Percentiles rank a stretch among this genome's conserved stretches.
Evolutionary conservation across 2,113 vertebrate genomes (phyloP).

Genomic region (Tympanuchus pallidicinctus): DNA sequence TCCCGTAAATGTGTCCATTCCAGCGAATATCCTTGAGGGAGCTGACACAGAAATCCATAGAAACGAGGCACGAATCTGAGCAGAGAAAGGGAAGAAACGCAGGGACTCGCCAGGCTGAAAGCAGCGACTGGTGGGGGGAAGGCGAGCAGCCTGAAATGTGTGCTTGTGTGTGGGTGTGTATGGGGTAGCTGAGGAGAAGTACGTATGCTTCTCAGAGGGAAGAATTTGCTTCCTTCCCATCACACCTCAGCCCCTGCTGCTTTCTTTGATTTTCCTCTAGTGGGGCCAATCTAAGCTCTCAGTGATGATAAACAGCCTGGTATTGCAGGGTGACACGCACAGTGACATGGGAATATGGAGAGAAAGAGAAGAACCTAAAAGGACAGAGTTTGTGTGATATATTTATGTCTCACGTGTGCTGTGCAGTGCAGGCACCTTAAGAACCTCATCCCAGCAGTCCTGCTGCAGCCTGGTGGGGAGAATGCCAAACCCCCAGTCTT

Average conservation of each 20-base stretch:
- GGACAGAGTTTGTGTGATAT: background rate
- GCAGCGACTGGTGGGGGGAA: background rate
- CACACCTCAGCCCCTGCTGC: conserved; percentile 44
- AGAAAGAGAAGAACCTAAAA: conserved; percentile 42
- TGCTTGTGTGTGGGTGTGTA: background rate
- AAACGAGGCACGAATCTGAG: conserved; percentile 38
- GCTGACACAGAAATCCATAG: conserved; percentile 70
- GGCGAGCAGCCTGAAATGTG: conserved; percentile 12
- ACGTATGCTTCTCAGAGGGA: background rate
- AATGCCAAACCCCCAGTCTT: background rate
- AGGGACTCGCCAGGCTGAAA: conserved; percentile 11
- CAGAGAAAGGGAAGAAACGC: conserved; percentile 34
- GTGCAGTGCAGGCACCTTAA: background rate
- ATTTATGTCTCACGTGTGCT: background rate
- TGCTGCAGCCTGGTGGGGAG: background rate
- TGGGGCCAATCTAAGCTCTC: conserved; percentile 40
- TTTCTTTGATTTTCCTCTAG: conserved; percentile 65
- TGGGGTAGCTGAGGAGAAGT: conserved; percentile 1
- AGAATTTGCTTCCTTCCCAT: conserved; percentile 53
- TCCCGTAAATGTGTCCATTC: conserved; percentile 67
- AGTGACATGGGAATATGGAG: conserved; percentile 15
- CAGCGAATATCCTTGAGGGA: conserved; percentile 63
- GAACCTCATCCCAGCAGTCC: background rate
- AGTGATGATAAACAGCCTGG: conserved; percentile 64
- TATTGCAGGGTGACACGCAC: conserved; percentile 54